Conservation (phyloP, 2,113 vertebrate genomes). For the Pionites leucogaster region DNA sequence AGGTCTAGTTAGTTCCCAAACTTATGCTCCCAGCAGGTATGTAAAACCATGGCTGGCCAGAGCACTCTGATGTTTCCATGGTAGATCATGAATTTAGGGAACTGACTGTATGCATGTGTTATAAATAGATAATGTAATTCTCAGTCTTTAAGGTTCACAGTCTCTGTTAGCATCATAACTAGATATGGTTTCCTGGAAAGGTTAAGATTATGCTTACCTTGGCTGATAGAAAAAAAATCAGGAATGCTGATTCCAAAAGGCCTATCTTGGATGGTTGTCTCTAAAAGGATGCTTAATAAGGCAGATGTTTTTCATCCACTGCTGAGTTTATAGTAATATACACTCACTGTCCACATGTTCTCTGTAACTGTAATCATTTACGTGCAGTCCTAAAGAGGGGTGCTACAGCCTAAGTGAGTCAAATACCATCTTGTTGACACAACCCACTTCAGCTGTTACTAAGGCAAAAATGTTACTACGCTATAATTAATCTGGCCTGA, state of each 20-base stretch:
- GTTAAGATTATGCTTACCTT: background rate
- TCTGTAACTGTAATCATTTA: background rate
- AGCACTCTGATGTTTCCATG: background rate
- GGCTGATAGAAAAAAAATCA: background rate
- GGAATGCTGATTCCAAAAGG: background rate
- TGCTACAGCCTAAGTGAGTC: background rate
- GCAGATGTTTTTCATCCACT: constrained; percentile 50
- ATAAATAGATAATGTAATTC: background rate
- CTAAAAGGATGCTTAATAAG: constrained; percentile 6
- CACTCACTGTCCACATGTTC: constrained; percentile 18
- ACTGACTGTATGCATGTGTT: background rate
- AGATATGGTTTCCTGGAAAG: background rate
- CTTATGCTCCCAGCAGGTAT: background rate
- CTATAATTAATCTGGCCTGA: constrained; percentile 20
- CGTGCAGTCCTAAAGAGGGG: constrained; percentile 9
- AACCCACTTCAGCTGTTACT: constrained; percentile 51
- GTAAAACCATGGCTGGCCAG: background rate
- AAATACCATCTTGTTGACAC: constrained; percentile 56
- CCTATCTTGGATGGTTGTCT: background rate
- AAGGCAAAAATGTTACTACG: background rate
- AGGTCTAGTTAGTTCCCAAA: background rate
- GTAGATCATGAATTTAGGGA: background rate
- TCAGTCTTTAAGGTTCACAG: background rate
- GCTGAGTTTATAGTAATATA: background rate
- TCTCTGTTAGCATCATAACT: background rate